These are phyloP conservation scores for Molossus molossus DNA, from an alignment of 2,797 vertebrate genomes.

Conservation along the genomic window DNA sequence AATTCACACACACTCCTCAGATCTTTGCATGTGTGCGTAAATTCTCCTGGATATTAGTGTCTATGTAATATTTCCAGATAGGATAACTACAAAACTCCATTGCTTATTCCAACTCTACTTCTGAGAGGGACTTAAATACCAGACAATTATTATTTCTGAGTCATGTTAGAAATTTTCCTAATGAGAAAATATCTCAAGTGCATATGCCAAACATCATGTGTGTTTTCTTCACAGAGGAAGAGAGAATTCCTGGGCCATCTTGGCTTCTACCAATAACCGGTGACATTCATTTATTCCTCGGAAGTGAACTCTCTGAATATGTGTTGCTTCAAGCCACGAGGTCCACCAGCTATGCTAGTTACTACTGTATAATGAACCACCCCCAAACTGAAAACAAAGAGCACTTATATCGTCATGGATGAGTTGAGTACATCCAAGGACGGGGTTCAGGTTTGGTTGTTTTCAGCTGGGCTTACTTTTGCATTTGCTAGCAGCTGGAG, in stretches of 20 bases:
- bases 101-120: not conserved
- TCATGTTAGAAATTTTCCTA: not conserved
- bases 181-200: not conserved
- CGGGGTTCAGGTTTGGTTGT: not conserved
- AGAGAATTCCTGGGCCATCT: not conserved
- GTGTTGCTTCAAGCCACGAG: not conserved
- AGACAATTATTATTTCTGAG: not conserved
- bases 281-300: not conserved
- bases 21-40: not conserved
- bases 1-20: not conserved
- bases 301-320: not conserved
- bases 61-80: constrained; percentile 7
- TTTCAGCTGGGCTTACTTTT: not conserved
- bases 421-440: not conserved
- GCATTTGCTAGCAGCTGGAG: not conserved
- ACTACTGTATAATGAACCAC: not conserved
- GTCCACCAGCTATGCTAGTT: not conserved
- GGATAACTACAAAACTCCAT: not conserved
- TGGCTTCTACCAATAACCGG: not conserved
- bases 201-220: not conserved
- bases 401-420: not conserved
- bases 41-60: not conserved
- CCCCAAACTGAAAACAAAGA: not conserved
- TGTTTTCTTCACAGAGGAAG: not conserved
- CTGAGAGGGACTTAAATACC: not conserved